A percentile compares a stretch with the other conserved stretches of the same genome.
These are phyloP conservation scores for Enteromius mattozi DNA, from an alignment of 2,797 vertebrate genomes.

Conservation along the genomic window DNA sequence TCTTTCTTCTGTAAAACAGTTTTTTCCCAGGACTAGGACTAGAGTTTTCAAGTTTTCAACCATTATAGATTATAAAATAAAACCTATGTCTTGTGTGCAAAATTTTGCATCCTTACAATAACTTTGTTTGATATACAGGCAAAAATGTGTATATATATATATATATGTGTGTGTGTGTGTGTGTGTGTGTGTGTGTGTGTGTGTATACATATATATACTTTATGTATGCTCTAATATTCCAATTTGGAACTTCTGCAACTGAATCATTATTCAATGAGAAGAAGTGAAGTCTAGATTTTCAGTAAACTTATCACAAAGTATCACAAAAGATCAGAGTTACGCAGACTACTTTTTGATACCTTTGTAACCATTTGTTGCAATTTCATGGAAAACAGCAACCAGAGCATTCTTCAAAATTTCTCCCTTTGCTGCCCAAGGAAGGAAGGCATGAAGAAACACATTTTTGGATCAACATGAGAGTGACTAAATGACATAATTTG, in stretches of 20 bases:
- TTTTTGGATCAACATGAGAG: background rate
- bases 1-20: background rate
- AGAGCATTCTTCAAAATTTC: background rate
- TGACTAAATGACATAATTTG: background rate
- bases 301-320: background rate
- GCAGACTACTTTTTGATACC: background rate
- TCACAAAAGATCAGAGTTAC: background rate
- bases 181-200: background rate
- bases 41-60: background rate
- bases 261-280: background rate
- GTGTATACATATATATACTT: no score
- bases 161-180: no score
- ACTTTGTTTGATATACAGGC: background rate
- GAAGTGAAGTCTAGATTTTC: background rate
- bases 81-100: background rate
- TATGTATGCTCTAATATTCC: background rate
- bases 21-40: background rate
- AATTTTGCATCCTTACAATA: background rate
- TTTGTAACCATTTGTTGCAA: background rate
- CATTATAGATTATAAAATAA: background rate
- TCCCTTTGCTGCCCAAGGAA: background rate
- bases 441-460: background rate
- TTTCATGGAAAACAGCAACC: background rate
- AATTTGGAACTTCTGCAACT: background rate
- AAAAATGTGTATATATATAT: background rate